Conservation (phyloP, 2,113 vertebrate genomes). For the Apodemus speciosus region DNA sequence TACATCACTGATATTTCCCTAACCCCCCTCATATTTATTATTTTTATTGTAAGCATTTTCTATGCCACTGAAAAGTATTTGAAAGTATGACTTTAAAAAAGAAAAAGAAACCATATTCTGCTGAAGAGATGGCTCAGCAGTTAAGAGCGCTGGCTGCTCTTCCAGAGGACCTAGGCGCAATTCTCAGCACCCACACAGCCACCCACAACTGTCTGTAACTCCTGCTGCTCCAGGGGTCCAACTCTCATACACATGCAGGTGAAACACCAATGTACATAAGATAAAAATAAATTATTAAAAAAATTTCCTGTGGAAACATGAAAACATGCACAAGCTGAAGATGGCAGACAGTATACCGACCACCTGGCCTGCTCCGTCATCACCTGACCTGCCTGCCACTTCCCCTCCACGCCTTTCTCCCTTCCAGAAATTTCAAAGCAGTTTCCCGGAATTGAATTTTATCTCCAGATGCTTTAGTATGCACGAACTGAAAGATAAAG, state of each 20-base stretch:
- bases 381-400: background rate
- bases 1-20: background rate
- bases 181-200: too few species aligned
- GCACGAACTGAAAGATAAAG: conserved; percentile 9
- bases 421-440: background rate
- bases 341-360: background rate
- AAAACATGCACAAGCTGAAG: background rate
- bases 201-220: too few species aligned
- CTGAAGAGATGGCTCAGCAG: too few species aligned
- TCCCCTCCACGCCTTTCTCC: too few species aligned
- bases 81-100: background rate
- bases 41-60: background rate
- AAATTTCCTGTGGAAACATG: background rate
- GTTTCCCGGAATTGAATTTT: conserved; percentile 7
- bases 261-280: too few species aligned
- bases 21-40: background rate
- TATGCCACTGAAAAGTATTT: conserved; percentile 11
- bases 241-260: too few species aligned
- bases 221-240: too few species aligned
- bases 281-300: background rate
- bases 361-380: too few species aligned
- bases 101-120: too few species aligned
- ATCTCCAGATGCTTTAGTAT: background rate
- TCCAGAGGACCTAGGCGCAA: too few species aligned
- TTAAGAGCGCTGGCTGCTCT: too few species aligned